A percentile compares a stretch with the other conserved stretches of the same genome.
phyloP scores from a whole-genome alignment of 2,888 invertebrate genomes.

The Spisula subtruncata region DNA sequence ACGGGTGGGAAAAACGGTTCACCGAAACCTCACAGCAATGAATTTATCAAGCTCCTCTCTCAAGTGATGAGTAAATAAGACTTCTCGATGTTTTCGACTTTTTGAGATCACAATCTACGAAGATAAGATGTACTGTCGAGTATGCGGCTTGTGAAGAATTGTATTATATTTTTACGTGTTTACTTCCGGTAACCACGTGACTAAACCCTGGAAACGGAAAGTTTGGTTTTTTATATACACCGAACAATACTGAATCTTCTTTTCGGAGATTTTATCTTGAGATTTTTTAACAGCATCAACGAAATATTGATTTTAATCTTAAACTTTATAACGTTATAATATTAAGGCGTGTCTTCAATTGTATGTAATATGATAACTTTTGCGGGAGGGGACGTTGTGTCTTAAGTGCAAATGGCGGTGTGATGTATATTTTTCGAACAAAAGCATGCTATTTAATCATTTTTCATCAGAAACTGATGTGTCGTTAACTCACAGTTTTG shows the following conservation, averaged over 20 bases:
- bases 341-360: conserved; percentile 14
- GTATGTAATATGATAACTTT: neutral
- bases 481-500: no score
- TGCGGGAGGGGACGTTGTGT: neutral
- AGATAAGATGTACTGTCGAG: neutral
- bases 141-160: neutral
- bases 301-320: neutral
- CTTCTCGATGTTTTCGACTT: conserved; percentile 11
- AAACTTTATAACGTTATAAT: neutral
- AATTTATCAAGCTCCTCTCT: neutral
- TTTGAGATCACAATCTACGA: conserved; percentile 12
- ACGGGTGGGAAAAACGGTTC: neutral
- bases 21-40: neutral
- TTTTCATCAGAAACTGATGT: no score
- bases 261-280: conserved; percentile 14
- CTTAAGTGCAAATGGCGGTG: neutral
- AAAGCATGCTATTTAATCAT: no score
- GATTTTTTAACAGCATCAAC: conserved; percentile 6
- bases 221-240: neutral
- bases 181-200: conserved; percentile 26
- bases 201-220: conserved; percentile 4
- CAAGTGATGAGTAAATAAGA: conserved; percentile 16
- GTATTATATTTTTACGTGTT: neutral
- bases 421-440: neutral
- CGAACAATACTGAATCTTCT: neutral